Percentiles rank a stretch among this genome's conserved stretches.
These are phyloP conservation scores for Acrobasis consociella DNA, from an alignment of 2,888 invertebrate species.

Conservation along the genomic window DNA sequence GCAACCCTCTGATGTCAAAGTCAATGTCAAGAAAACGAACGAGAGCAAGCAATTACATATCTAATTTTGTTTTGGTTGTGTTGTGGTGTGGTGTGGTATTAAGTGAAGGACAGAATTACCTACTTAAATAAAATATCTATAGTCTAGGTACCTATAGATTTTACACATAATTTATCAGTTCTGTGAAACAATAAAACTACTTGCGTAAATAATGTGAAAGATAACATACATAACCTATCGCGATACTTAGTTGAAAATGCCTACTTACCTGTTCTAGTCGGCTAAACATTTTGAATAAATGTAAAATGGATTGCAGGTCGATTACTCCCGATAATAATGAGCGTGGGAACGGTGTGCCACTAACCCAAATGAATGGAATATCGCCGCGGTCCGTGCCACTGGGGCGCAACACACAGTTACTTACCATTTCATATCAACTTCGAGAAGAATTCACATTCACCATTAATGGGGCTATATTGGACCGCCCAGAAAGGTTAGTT, in stretches of 20 bases:
- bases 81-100: no score
- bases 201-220: not conserved
- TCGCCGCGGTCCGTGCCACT: not conserved
- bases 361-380: conserved; percentile 16
- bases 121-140: no score
- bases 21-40: conserved; percentile 1
- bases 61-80: no score
- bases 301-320: conserved; percentile 11
- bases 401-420: conserved; percentile 9
- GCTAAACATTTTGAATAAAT: conserved; percentile 5
- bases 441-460: conserved; percentile 4
- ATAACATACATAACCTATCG: conserved; percentile 5
- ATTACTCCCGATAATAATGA: conserved; percentile 10
- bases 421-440: conserved; percentile 13
- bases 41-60: not conserved
- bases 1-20: conserved; percentile 5
- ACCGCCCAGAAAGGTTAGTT: conserved; percentile 12
- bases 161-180: not conserved
- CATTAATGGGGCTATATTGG: conserved; percentile 5
- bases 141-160: no score
- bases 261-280: not conserved
- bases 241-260: not conserved
- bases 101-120: no score
- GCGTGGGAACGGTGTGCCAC: conserved; percentile 16
- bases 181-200: not conserved